A percentile compares a stretch with the other conserved stretches of the same genome.
phyloP scores from a whole-genome alignment of 2,797 vertebrate genomes.

The Hozukius guyotensis region DNA sequence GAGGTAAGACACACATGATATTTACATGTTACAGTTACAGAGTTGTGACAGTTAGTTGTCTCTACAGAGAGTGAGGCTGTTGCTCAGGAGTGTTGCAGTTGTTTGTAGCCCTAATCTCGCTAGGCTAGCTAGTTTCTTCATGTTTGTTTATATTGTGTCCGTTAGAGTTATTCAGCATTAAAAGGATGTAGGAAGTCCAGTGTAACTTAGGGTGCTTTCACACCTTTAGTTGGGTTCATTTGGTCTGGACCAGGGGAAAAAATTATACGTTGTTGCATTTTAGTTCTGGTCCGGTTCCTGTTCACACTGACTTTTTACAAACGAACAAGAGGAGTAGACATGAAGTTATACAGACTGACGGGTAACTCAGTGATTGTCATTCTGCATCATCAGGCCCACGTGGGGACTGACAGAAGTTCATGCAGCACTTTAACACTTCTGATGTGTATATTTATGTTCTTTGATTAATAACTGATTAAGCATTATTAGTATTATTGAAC shows the following conservation, averaged over 20 bases:
- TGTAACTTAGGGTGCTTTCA: background rate
- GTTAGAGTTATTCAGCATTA: background rate
- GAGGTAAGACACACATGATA: constrained; percentile 78
- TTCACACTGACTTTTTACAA: too few relatives aligned
- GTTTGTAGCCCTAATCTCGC: background rate
- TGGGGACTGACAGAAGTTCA: too few relatives aligned
- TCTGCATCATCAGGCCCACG: too few relatives aligned
- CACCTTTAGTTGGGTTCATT: background rate
- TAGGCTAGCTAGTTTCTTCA: background rate
- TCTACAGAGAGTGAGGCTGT: background rate
- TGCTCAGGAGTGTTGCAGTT: background rate
- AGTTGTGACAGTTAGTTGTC: background rate
- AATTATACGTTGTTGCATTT: background rate
- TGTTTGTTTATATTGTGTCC: background rate
- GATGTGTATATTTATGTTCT: too few relatives aligned
- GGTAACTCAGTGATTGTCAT: too few relatives aligned
- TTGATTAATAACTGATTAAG: too few relatives aligned
- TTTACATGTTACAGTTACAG: background rate
- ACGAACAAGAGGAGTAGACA: too few relatives aligned
- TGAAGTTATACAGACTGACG: too few relatives aligned
- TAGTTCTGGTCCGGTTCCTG: too few relatives aligned
- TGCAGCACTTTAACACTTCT: too few relatives aligned
- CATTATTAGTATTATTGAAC: too few relatives aligned
- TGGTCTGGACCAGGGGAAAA: background rate
- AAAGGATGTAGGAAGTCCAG: background rate